Percentiles rank a stretch among this genome's conserved stretches.
Evolutionary conservation across 1,140 invertebrate species (phyloP).

Genomic region (Trypoxylus dichotomus): DNA sequence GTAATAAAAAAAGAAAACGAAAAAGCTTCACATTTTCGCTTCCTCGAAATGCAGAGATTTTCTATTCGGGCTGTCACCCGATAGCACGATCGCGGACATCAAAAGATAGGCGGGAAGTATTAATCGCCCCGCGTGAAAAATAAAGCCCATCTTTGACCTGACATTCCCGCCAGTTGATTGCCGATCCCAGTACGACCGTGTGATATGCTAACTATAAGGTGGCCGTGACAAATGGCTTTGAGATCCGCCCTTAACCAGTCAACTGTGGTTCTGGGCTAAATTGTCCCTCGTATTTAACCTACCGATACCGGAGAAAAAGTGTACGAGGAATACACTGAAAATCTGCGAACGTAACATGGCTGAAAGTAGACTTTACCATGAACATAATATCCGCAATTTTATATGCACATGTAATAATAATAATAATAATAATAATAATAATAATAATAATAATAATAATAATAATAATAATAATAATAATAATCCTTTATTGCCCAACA

Average conservation of each 20-base stretch:
- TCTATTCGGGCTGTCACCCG: background rate
- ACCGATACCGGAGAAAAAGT: background rate
- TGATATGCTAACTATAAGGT: constrained; percentile 22
- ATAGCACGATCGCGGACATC: background rate
- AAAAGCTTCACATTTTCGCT: background rate
- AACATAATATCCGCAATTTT: no score
- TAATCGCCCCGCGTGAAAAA: constrained; percentile 7
- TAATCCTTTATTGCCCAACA: no score
- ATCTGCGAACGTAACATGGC: no score
- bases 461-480: no score
- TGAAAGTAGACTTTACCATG: no score
- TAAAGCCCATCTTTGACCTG: constrained; percentile 5
- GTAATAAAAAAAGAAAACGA: background rate
- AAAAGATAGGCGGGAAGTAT: background rate
- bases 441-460: no score
- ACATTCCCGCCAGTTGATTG: constrained; percentile 7
- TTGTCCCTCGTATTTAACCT: constrained; percentile 19
- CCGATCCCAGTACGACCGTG: background rate
- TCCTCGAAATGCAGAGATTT: background rate
- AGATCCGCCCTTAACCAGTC: constrained; percentile 20
- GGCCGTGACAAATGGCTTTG: constrained; percentile 13
- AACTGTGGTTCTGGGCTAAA: background rate
- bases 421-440: no score
- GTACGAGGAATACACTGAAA: background rate
- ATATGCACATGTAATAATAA: no score